A percentile compares a stretch with the other conserved stretches of the same genome.
Evolutionary conservation across 2,797 vertebrate genomes (phyloP).

Genomic region (Brotogeris chrysoptera): DNA sequence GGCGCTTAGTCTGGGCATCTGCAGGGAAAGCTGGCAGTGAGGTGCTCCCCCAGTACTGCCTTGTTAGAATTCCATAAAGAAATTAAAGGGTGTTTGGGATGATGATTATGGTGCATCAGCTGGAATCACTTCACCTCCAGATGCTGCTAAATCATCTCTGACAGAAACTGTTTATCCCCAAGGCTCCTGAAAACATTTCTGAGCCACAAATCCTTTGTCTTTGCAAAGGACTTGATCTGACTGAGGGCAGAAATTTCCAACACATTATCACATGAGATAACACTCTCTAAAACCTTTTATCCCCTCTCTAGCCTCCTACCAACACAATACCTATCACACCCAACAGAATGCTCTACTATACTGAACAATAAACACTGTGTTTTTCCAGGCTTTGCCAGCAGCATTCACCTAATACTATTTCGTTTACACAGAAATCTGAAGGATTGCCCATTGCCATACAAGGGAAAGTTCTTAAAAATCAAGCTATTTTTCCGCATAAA

Average conservation of each 20-base stretch:
- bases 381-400: not conserved
- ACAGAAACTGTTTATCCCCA: not conserved
- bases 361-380: not conserved
- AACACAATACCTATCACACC: no score
- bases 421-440: not conserved
- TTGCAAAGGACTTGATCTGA: not conserved
- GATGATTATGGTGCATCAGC: not conserved
- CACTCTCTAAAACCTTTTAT: not conserved
- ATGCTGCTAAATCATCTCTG: constrained; percentile 39
- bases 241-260: not conserved
- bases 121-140: not conserved
- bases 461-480: not conserved
- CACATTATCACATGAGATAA: not conserved
- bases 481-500: not conserved
- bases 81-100: not conserved
- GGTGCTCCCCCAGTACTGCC: accelerated
- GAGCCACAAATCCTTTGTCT: not conserved
- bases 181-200: constrained; percentile 21
- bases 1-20: not conserved
- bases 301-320: not conserved
- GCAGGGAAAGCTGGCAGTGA: not conserved
- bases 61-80: not conserved
- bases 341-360: not conserved
- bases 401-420: not conserved
- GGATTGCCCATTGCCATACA: not conserved